Evolutionary conservation across 2,797 vertebrate genomes (phyloP).

Genomic region (Sebastes umbrosus): DNA sequence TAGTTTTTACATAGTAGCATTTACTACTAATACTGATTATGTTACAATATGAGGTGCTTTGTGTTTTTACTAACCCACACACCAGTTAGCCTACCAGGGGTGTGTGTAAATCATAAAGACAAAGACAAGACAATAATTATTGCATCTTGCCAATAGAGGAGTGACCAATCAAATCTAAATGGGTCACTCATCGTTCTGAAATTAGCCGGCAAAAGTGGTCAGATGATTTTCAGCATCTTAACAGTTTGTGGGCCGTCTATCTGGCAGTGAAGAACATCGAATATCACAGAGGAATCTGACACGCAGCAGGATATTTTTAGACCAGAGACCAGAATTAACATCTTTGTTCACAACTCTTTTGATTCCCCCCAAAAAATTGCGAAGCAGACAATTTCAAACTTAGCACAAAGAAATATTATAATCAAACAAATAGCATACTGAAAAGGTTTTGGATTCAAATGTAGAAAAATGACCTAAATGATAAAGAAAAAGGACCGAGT

Average conservation of each 20-base stretch:
- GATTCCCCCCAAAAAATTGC: not conserved
- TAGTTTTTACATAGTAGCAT: constrained; percentile 43
- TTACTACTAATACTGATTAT: constrained; percentile 54
- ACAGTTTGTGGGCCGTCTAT: not conserved
- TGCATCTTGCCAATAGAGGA: constrained; percentile 32
- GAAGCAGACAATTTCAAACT: not conserved
- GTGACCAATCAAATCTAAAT: constrained; percentile 1
- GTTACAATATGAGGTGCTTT: constrained; percentile 57
- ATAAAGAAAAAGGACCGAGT: not conserved
- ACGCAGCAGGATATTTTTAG: not conserved
- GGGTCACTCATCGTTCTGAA: constrained; percentile 9
- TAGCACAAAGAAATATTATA: constrained; percentile 18
- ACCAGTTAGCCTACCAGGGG: not conserved
- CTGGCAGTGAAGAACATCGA: constrained; percentile 30
- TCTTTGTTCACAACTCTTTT: constrained; percentile 31
- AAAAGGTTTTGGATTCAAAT: constrained; percentile 9
- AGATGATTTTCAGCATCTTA: constrained; percentile 14
- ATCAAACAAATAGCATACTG: not conserved
- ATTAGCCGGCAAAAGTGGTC: not conserved
- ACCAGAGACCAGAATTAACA: not conserved
- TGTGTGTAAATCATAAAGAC: constrained; percentile 20
- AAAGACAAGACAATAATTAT: constrained; percentile 27
- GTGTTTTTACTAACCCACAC: constrained; percentile 19
- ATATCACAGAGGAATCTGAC: constrained; percentile 14
- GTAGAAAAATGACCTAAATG: not conserved